Evolutionary conservation across 2,113 vertebrate species (phyloP), one percentile per base, ranked within the genome.

Genomic region (Pteruthius melanotis): DNA sequence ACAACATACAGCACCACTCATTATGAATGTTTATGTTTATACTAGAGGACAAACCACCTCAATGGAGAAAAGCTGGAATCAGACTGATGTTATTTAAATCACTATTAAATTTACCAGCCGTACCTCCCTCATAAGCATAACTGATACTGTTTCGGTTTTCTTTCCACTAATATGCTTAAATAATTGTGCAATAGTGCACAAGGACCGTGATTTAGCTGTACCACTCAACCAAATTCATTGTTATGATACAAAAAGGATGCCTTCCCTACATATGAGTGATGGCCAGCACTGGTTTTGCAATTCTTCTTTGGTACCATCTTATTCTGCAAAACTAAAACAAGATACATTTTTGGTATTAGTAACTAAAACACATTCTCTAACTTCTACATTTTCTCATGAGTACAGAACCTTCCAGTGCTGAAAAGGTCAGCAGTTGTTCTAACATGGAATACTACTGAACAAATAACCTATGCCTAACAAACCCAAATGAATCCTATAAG

Each of bases 371-470:
- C 49, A 90, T n/a, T 50, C 28, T 37, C n/a, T 72, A 90, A 72
- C 45, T 91, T 82, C 87, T 15, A 79, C 21, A 52, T 71, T 87
- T 95, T 28, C 77, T 87, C 88, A 22, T 15, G 39, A 87, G 37
- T 33, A 91, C 9, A 88, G 70, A 40, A 93, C 56, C 22, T 76
- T 68, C 22, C 44, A 76, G 24, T 49, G 65, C 30, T 87, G 49
- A 90, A 83, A 93, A 90, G 74, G 75, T 94, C 81, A 90, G 49
- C 6, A 56, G 40, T 60, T 82, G 70, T 87, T 91, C 72, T 89
- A 81, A 76, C 54, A 79, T 5, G 17, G 45, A 52, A 56, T 44
- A 81, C 22, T 52, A 78, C 31, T 75, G 79, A 89, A 63, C 35
- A 89, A 94, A 91, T 78, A 93, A 91, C 19, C 71, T 56, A 42